These are phyloP conservation scores for Homarus americanus DNA, from an alignment of 1,140 invertebrate species.

Conservation along the genomic window DNA sequence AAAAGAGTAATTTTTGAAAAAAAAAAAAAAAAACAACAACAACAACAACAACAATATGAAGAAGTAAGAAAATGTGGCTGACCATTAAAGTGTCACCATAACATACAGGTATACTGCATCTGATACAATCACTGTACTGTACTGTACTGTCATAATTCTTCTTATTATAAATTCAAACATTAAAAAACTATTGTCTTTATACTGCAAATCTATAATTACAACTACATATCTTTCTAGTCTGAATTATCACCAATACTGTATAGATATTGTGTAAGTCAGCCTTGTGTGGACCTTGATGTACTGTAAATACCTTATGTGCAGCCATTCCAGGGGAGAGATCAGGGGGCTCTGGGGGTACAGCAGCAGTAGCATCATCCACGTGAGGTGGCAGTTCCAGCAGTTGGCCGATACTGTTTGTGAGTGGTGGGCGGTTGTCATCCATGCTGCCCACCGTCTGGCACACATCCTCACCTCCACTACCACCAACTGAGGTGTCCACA, in stretches of 20 bases:
- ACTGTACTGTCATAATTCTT: too few relatives aligned
- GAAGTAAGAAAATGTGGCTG: background rate
- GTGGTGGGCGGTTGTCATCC: slow-evolving; percentile 13
- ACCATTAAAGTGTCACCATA: background rate
- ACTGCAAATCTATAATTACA: background rate
- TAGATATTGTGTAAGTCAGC: background rate
- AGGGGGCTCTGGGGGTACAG: slow-evolving; percentile 49
- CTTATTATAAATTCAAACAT: too few relatives aligned
- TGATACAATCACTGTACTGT: too few relatives aligned
- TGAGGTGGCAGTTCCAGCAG: slow-evolving; percentile 24
- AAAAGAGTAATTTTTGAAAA: too few relatives aligned
- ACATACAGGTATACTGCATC: too few relatives aligned
- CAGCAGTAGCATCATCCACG: slow-evolving; percentile 19
- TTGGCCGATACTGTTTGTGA: slow-evolving; percentile 19
- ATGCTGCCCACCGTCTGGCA: slow-evolving; percentile 11
- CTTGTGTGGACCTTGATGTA: background rate
- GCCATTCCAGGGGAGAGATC: slow-evolving; percentile 42
- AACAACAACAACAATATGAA: too few relatives aligned
- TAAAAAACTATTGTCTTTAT: too few relatives aligned
- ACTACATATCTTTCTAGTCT: background rate
- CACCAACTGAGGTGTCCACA: slow-evolving; percentile 1
- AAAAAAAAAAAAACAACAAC: too few relatives aligned
- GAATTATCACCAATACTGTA: background rate
- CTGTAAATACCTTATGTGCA: slow-evolving; percentile 44
- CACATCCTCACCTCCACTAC: background rate